A percentile compares a stretch with the other conserved stretches of the same genome.
Evolutionary conservation across 2,888 invertebrate species (phyloP).

Genomic region (Chrysolina americana): DNA sequence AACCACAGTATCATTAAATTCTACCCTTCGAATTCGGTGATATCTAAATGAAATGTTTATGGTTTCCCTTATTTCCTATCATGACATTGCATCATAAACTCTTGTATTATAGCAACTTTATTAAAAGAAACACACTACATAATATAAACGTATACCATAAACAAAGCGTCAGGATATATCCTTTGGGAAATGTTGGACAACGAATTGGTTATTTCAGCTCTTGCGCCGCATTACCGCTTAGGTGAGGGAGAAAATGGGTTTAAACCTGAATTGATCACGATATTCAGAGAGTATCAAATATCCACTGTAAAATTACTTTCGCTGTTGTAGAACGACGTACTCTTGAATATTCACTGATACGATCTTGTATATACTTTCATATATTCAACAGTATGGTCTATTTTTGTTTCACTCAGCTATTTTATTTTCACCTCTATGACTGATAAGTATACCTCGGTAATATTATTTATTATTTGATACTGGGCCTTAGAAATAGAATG

Average conservation of each 20-base stretch:
- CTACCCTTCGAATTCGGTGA: no score
- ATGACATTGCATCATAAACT: background rate
- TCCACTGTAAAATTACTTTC: background rate
- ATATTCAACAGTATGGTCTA: no score
- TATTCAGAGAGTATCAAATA: constrained; percentile 16
- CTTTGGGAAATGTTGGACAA: constrained; percentile 26
- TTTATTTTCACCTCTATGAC: no score
- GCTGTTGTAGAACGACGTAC: no score
- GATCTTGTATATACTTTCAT: no score
- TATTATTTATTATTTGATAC: no score
- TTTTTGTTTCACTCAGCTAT: no score
- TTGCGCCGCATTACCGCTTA: constrained; percentile 23
- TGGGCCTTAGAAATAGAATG: no score
- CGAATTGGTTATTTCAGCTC: constrained; percentile 32
- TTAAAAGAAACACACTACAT: constrained; percentile 26
- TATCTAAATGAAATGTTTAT: no score
- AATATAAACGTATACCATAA: constrained; percentile 28
- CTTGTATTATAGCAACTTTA: constrained; percentile 25
- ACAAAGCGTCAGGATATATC: constrained; percentile 33
- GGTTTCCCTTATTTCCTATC: background rate
- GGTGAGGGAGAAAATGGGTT: constrained; percentile 16
- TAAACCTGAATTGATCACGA: constrained; percentile 31
- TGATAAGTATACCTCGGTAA: no score
- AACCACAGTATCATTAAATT: no score
- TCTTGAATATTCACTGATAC: no score